phyloP scores from a whole-genome alignment of 2,888 invertebrate genomes.

The Eutolmus rufibarbis region DNA sequence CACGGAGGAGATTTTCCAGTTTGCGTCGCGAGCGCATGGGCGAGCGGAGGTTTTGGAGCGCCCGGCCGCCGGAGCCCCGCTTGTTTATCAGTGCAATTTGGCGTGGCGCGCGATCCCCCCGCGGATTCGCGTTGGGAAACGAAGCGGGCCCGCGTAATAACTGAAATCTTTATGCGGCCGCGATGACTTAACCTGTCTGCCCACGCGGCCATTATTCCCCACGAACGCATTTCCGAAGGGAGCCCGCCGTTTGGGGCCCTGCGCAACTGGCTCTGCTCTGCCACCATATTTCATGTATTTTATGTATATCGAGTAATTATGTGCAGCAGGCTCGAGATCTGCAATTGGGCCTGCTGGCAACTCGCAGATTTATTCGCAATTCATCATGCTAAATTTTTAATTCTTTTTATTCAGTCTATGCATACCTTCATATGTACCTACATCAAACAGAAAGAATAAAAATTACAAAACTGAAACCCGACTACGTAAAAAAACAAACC shows the following conservation, averaged over 20 bases:
- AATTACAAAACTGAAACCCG: neutral
- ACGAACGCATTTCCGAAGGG: constrained; percentile 11
- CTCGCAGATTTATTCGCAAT: neutral
- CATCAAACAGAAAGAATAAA: neutral
- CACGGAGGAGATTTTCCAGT: constrained; percentile 16
- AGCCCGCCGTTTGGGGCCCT: neutral
- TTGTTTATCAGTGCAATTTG: constrained; percentile 21
- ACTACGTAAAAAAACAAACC: neutral
- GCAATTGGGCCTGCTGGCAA: neutral
- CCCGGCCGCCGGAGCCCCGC: neutral
- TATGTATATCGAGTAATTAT: neutral
- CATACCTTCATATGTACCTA: neutral
- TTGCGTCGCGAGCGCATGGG: neutral
- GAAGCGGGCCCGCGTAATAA: neutral
- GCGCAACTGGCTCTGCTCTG: neutral
- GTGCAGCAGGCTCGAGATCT: neutral
- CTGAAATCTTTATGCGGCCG: constrained; percentile 10
- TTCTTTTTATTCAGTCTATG: neutral
- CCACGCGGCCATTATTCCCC: constrained; percentile 42
- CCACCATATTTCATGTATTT: neutral
- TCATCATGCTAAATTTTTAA: constrained; percentile 1
- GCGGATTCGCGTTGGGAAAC: neutral
- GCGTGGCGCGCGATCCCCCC: neutral
- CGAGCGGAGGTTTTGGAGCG: neutral
- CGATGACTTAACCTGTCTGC: constrained; percentile 46